Evolutionary conservation across 2,888 invertebrate species (phyloP).

Genomic region (Agonopterix subpropinquella): DNA sequence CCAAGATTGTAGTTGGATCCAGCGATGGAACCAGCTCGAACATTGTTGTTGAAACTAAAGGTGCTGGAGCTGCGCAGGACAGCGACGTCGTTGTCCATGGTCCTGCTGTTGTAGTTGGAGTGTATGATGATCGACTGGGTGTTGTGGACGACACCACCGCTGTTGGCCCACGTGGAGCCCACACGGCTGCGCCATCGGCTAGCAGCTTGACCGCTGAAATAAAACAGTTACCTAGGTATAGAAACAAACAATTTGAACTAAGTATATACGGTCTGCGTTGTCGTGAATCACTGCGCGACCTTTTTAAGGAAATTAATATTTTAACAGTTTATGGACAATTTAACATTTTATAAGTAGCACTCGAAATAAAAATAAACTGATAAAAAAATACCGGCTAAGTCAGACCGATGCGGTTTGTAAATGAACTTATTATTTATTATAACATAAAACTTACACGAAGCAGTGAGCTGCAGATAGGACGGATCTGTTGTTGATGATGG

Average conservation of each 20-base stretch:
- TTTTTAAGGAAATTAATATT: no score
- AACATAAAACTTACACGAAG: slow-evolving; percentile 19
- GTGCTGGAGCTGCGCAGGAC: slow-evolving; percentile 21
- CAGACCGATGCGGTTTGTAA: no score
- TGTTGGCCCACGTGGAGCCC: slow-evolving; percentile 26
- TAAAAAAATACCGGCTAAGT: no score
- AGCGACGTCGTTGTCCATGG: slow-evolving; percentile 32
- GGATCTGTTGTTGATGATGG: slow-evolving; percentile 25
- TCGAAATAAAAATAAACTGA: no score
- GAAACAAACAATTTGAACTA: no score
- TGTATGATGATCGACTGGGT: slow-evolving; percentile 18
- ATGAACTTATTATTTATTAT: no score
- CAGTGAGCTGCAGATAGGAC: slow-evolving; percentile 40
- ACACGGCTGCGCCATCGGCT: slow-evolving; percentile 23
- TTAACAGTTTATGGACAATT: no score
- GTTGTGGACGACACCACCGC: slow-evolving; percentile 24
- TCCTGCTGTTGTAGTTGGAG: slow-evolving; percentile 18
- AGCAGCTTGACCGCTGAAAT: no score
- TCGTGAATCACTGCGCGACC: no score
- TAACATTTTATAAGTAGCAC: no score
- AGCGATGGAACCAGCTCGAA: slow-evolving; percentile 27
- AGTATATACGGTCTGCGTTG: neutral
- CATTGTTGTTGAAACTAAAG: slow-evolving; percentile 14
- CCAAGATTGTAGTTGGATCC: slow-evolving; percentile 26
- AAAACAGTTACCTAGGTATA: no score